A percentile compares a stretch with the other conserved stretches of the same genome.
phyloP scores from a whole-genome alignment of 2,888 invertebrate genomes.

The Melanophora roralis region DNA sequence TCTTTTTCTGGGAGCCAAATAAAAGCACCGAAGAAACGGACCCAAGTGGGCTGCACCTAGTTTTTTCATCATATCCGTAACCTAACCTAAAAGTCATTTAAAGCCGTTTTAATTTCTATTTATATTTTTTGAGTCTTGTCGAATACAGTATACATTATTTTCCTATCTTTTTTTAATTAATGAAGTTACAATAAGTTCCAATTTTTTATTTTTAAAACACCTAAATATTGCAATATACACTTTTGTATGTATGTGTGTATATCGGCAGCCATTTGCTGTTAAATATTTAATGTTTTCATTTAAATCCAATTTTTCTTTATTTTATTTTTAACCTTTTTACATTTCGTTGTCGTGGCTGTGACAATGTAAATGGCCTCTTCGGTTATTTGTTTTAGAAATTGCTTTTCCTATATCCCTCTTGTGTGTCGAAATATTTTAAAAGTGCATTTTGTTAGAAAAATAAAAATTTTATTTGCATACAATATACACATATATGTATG shows the following conservation, averaged over 20 bases:
- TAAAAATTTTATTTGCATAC: neutral
- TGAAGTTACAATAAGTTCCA: no score
- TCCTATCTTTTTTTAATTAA: no score
- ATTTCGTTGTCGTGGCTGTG: neutral
- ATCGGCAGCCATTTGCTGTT: neutral
- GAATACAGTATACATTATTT: no score
- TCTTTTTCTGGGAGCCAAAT: no score
- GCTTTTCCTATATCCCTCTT: slow-evolving; percentile 2
- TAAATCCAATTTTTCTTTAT: slow-evolving; percentile 6
- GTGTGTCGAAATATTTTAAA: neutral
- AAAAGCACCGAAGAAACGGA: no score
- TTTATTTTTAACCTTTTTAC: slow-evolving; percentile 21
- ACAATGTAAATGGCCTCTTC: slow-evolving; percentile 21
- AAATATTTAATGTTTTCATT: slow-evolving; percentile 18
- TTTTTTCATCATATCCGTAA: no score
- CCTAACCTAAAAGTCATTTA: no score
- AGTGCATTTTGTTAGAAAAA: slow-evolving; percentile 16
- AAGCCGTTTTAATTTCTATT: no score
- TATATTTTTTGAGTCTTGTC: no score
- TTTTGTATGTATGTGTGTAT: neutral
- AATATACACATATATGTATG: neutral
- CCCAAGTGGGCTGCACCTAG: no score
- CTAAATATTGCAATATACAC: neutral
- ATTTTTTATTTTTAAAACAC: no score
- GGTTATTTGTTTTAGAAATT: slow-evolving; percentile 39